Conservation (phyloP, 64 coral and sea anemone genomes). For the Acropora tenuis region DNA sequence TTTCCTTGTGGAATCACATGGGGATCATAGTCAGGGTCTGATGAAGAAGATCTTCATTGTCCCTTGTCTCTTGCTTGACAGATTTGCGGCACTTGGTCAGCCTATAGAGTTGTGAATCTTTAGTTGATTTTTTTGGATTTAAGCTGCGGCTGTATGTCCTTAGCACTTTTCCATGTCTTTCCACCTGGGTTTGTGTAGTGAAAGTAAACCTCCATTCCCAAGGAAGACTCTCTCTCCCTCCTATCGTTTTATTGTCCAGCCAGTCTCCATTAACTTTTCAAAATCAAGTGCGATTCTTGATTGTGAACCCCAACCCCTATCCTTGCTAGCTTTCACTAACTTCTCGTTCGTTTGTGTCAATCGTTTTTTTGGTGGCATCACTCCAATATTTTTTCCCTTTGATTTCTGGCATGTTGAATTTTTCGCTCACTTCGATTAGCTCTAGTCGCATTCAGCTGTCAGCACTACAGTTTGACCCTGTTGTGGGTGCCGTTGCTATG, state of each 20-base stretch:
- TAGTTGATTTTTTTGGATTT: background rate
- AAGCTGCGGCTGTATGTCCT: background rate
- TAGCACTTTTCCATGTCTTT: background rate
- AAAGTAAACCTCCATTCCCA: background rate
- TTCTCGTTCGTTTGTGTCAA: too few relatives aligned
- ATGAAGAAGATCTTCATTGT: background rate
- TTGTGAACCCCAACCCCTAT: too few relatives aligned
- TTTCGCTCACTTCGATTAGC: too few relatives aligned
- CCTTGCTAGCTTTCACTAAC: too few relatives aligned
- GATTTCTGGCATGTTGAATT: background rate
- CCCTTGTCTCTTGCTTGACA: too few relatives aligned
- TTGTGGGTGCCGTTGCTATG: slow-evolving; percentile 9
- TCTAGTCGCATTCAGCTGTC: background rate
- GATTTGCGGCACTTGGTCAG: background rate
- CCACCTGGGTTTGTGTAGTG: background rate
- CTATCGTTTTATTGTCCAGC: background rate
- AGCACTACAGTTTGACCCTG: background rate
- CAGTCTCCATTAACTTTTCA: background rate
- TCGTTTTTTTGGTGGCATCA: background rate
- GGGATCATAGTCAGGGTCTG: background rate
- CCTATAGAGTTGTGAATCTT: background rate
- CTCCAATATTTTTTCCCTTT: background rate
- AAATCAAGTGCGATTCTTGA: background rate
- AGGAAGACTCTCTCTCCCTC: background rate
- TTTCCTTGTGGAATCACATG: background rate